Conservation (phyloP, 2,113 vertebrate species). For the Lagenorhynchus albirostris region DNA sequence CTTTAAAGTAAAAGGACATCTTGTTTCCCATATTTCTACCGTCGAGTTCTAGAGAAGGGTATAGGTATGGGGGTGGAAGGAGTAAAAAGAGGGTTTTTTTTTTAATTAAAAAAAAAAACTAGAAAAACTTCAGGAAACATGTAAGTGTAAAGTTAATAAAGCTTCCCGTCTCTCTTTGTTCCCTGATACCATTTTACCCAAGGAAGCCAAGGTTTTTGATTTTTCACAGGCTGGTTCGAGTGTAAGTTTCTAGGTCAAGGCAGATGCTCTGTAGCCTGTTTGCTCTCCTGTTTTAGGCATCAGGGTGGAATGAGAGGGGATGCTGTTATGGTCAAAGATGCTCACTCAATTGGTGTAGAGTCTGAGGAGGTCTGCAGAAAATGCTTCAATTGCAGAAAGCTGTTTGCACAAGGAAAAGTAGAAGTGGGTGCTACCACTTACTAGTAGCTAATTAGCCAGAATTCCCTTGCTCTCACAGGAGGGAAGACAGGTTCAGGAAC, state of each 20-base stretch:
- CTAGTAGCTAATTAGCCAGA: constrained; percentile 26
- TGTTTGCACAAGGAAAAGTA: constrained; percentile 1
- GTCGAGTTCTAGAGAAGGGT: not conserved
- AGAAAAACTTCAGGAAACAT: not conserved
- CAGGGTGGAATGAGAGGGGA: not conserved
- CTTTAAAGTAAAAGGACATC: not conserved
- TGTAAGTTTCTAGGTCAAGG: not conserved
- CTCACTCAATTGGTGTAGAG: not conserved
- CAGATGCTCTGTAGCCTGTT: not conserved
- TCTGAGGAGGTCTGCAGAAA: not conserved
- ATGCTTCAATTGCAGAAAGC: not conserved
- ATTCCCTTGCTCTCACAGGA: not conserved
- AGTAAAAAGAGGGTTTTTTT: not conserved
- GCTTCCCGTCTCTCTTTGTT: not conserved
- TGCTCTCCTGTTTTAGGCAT: not conserved
- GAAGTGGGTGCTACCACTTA: constrained; percentile 18
- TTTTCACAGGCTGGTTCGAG: not conserved
- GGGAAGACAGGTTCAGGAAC: not conserved
- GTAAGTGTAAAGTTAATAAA: not conserved
- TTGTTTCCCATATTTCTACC: not conserved
- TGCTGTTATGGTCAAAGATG: not conserved
- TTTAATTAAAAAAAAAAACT: not conserved
- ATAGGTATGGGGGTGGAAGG: not conserved
- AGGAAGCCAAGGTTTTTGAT: not conserved
- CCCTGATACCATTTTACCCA: not conserved